A percentile compares a stretch with the other conserved stretches of the same genome.
These are phyloP conservation scores for Gortyna flavago DNA, from an alignment of 2,888 invertebrate genomes.

Conservation along the genomic window DNA sequence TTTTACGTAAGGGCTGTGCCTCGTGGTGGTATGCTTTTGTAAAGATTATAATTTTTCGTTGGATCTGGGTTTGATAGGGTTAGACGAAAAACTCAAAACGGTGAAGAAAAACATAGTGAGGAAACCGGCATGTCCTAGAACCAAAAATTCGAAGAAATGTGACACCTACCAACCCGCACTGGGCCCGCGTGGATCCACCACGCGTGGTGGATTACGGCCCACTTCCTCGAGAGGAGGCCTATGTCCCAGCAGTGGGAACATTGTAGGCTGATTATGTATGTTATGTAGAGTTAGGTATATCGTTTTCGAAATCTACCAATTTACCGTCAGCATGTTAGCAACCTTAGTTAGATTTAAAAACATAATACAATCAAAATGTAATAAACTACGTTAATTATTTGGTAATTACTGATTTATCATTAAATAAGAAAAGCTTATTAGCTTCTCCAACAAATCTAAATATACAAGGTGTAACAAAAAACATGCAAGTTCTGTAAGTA, in stretches of 20 bases:
- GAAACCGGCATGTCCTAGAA: neutral
- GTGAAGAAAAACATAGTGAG: neutral
- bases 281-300: too few species aligned
- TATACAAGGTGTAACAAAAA: neutral
- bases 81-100: neutral
- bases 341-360: neutral
- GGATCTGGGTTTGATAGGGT: neutral
- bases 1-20: conserved; percentile 1
- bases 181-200: too few species aligned
- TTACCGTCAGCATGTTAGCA: neutral
- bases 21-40: neutral
- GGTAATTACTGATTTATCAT: neutral
- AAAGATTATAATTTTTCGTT: neutral
- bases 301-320: neutral
- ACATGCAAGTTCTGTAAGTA: too few species aligned
- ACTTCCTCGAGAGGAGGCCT: too few species aligned
- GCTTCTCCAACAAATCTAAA: neutral
- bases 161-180: too few species aligned
- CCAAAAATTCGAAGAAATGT: too few species aligned
- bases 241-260: too few species aligned
- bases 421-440: neutral
- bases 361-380: too few species aligned
- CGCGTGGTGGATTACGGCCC: too few species aligned
- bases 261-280: too few species aligned
- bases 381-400: neutral